These are phyloP conservation scores for Doris montereyensis DNA, from an alignment of 2,888 invertebrate species.

Conservation along the genomic window DNA sequence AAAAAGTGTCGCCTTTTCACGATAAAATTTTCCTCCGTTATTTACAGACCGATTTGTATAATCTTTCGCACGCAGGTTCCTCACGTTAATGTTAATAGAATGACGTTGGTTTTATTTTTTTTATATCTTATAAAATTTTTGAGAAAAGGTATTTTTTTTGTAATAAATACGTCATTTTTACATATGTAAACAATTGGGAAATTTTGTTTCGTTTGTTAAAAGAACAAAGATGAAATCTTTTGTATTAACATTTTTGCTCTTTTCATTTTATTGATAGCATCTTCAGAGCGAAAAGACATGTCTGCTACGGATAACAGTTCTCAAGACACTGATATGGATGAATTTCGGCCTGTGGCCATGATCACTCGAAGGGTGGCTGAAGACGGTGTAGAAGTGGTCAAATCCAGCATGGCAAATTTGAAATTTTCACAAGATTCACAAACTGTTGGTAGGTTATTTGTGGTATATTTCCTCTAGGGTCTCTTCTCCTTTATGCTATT, in stretches of 20 bases:
- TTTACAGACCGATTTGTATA: no score
- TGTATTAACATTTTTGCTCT: not conserved
- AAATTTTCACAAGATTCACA: conserved; percentile 10
- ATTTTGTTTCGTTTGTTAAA: no score
- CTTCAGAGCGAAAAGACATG: conserved; percentile 1
- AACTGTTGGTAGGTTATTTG: not conserved
- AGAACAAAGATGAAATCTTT: no score
- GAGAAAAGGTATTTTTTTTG: no score
- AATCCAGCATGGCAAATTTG: conserved; percentile 32
- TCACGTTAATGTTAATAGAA: no score
- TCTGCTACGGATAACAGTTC: conserved; percentile 36
- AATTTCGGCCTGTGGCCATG: conserved; percentile 45
- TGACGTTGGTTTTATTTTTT: no score
- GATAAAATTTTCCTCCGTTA: no score
- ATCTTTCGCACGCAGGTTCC: no score
- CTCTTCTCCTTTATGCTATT: not conserved
- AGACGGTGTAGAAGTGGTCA: conserved; percentile 34
- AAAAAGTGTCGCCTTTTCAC: no score
- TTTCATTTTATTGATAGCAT: not conserved
- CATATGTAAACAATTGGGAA: no score
- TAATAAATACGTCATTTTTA: no score
- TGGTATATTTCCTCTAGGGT: not conserved
- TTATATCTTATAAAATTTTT: no score
- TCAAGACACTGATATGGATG: conserved; percentile 40
- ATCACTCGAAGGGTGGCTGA: conserved; percentile 39